These are phyloP conservation scores for Lepidothrix coronata DNA, from an alignment of 2,113 vertebrate genomes.

Conservation along the genomic window DNA sequence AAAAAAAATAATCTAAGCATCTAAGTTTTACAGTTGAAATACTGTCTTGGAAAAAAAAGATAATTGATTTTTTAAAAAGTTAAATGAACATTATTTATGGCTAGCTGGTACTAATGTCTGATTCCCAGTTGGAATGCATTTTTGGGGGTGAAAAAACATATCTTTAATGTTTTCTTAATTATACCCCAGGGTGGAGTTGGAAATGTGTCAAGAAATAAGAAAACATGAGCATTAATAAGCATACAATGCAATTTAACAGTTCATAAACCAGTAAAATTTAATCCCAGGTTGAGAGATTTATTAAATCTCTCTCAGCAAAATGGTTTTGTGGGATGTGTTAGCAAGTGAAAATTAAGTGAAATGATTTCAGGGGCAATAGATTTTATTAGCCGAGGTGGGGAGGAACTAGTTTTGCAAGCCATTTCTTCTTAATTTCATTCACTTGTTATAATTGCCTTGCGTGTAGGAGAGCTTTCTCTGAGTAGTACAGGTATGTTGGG, in stretches of 20 bases:
- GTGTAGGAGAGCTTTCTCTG: conserved; percentile 76
- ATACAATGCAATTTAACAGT: conserved; percentile 85
- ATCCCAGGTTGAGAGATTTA: conserved; percentile 80
- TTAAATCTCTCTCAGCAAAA: conserved; percentile 82
- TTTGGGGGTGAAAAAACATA: conserved; percentile 29
- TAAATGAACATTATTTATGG: conserved; percentile 42
- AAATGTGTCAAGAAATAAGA: conserved; percentile 65
- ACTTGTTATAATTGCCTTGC: conserved; percentile 83
- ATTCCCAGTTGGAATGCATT: conserved; percentile 10
- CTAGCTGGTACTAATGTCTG: conserved; percentile 32
- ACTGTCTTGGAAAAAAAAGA: neutral
- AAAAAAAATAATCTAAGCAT: neutral
- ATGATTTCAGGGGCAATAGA: conserved; percentile 82
- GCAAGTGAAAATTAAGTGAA: conserved; percentile 79
- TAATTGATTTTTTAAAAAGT: neutral
- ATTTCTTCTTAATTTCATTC: conserved; percentile 88
- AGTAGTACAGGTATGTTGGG: conserved; percentile 16
- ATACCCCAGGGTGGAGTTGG: conserved; percentile 36
- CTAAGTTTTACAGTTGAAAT: neutral
- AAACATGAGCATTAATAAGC: conserved; percentile 74
- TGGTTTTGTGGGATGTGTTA: conserved; percentile 66
- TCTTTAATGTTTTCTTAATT: conserved; percentile 51
- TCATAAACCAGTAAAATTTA: conserved; percentile 90
- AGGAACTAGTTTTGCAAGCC: conserved; percentile 74
- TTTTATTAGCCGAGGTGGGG: conserved; percentile 80